Evolutionary conservation across 2,113 vertebrate species (phyloP), one percentile per base, ranked within the genome.

Genomic region (Columba janthina): DNA sequence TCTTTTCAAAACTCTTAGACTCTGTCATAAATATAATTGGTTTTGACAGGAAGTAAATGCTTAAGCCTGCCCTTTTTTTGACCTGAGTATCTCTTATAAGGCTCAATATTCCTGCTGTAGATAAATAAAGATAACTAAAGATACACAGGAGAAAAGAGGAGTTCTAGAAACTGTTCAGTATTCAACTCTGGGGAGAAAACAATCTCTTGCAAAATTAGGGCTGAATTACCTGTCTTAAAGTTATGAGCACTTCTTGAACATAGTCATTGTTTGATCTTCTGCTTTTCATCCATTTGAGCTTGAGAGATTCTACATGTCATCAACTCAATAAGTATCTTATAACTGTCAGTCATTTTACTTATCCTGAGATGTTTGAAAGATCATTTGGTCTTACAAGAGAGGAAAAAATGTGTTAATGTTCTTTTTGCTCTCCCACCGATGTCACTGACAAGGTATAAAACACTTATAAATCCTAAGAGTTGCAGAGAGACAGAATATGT

Each of bases 61-160:
- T 94, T 77, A 34, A 76, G 38, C 34, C 24, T 97, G 85, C 31
- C 88, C 72, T 86, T 85, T 90, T 73, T 77, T 36, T 94, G 94
- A 89, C 82, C 85, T 38, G 17, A 89, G 31, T 5, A 17, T 72
- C 21, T 80, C 72, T 84, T 60, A 10, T 24, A 65, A 15, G 38
- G 12, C 29, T 89, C 5, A 1, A 34, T 54, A 83, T 77, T 90
- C 69, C 74, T 86, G 36, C 21, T 71, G 34, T 13, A 29, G 8
- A 70, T 46, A 82, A 76, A 69, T 58, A 85, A 79, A 92, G 12
- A 58, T 26, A 95, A 72, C 16, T 78, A 90, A 72, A 38, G 25
- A 69, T 32, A 15, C 54, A 93, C 29, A 46, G 13, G 31, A 93
- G 58, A 83, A 91, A 76, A 82, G 9, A 79, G 5, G 40, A 74